phyloP scores from a whole-genome alignment of 2,113 vertebrate genomes.

The Rhinoptilus africanus region DNA sequence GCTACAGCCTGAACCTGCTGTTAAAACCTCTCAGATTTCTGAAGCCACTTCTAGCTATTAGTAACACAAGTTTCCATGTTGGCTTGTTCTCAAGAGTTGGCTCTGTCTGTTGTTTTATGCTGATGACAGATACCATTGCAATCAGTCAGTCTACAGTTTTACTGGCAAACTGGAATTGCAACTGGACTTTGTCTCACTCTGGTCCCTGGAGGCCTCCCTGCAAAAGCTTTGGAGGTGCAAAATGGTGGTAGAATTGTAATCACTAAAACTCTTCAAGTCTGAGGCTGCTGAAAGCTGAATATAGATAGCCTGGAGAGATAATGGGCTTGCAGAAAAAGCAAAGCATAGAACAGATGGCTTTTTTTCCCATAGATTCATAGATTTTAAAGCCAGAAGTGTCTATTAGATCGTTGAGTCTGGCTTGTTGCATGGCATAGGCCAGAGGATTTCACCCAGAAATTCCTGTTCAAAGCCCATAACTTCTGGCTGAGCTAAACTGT shows the following conservation, averaged over 20 bases:
- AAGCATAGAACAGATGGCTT: not conserved
- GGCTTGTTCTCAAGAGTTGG: not conserved
- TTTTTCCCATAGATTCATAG: not conserved
- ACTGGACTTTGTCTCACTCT: not conserved
- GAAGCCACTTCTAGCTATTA: not conserved
- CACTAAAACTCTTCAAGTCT: not conserved
- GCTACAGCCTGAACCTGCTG: not conserved
- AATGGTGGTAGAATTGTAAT: not conserved
- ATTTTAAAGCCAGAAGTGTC: not conserved
- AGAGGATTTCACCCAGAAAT: not conserved
- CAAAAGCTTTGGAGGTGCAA: not conserved
- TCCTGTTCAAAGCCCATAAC: not conserved
- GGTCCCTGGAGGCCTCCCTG: not conserved
- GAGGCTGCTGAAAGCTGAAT: not conserved
- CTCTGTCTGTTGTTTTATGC: not conserved
- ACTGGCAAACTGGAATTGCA: not conserved
- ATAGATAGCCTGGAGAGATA: not conserved
- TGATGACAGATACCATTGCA: not conserved
- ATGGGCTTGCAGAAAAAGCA: conserved; percentile 6
- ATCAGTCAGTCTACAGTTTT: not conserved
- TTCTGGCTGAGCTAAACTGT: not conserved
- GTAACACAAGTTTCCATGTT: not conserved
- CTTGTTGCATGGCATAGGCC: not conserved
- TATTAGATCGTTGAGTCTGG: not conserved
- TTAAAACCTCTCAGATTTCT: not conserved